Evolutionary conservation across 1,140 invertebrate genomes (phyloP).

Genomic region (Zaprionus davidi): DNA sequence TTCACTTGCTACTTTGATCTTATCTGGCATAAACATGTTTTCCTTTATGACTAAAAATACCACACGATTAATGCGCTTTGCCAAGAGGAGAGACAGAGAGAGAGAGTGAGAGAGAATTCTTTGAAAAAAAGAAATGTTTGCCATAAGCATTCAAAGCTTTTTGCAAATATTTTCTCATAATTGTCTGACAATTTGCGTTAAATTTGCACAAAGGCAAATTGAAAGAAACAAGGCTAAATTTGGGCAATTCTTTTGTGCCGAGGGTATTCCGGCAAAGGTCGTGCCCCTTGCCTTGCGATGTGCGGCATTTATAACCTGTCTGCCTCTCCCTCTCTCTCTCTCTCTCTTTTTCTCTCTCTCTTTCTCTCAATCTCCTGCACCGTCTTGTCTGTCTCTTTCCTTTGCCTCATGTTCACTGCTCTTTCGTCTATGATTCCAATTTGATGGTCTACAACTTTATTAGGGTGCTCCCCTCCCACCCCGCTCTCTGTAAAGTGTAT

Average conservation of each 20-base stretch:
- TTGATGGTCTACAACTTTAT: slow-evolving; percentile 44
- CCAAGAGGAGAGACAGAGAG: neutral
- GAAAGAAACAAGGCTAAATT: neutral
- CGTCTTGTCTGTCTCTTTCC: neutral
- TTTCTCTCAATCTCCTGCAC: neutral
- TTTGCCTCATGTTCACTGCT: slow-evolving; percentile 1
- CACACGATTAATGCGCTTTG: neutral
- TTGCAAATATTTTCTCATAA: slow-evolving; percentile 7
- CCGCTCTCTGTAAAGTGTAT: slow-evolving; percentile 10
- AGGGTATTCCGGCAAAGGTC: neutral
- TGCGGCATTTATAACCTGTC: slow-evolving; percentile 3
- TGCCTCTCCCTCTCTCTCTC: neutral
- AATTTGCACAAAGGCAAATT: slow-evolving; percentile 7
- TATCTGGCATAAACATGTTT: too few relatives aligned
- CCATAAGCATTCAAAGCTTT: neutral
- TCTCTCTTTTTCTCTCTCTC: neutral
- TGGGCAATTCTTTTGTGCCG: neutral
- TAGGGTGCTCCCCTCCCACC: neutral
- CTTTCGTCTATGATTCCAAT: slow-evolving; percentile 18
- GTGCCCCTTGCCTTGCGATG: neutral
- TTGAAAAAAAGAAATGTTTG: neutral
- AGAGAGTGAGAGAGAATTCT: neutral
- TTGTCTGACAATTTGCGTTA: neutral
- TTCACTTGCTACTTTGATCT: too few relatives aligned
- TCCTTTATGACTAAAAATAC: neutral